Evolutionary conservation across 2,113 vertebrate species (phyloP).

Genomic region (Psephotus haematonotus): DNA sequence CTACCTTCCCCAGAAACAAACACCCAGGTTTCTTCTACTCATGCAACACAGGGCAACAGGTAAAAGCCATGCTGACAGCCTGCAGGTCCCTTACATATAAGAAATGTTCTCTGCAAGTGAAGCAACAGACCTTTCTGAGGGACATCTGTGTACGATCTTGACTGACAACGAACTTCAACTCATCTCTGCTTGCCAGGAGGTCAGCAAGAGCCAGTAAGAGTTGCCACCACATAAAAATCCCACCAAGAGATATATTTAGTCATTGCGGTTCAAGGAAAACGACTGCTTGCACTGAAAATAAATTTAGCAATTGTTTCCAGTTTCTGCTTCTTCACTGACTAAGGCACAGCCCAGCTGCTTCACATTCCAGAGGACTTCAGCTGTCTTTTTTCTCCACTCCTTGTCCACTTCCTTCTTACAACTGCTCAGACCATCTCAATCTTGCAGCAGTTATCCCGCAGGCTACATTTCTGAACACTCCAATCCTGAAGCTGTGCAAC

Average conservation of each 20-base stretch:
- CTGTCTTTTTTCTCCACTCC: constrained; percentile 3
- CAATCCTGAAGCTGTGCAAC: not conserved
- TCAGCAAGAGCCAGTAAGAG: constrained; percentile 15
- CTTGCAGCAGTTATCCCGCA: not conserved
- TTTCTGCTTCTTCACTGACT: constrained; percentile 46
- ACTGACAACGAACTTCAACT: not conserved
- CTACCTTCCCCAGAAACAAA: not conserved
- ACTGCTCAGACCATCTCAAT: not conserved
- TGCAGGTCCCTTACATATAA: not conserved
- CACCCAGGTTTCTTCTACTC: not conserved
- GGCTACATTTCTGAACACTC: not conserved
- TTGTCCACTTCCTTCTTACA: not conserved
- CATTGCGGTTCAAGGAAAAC: constrained; percentile 38
- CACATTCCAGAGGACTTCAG: constrained; percentile 44
- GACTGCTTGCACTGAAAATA: constrained; percentile 51
- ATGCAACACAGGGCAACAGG: not conserved
- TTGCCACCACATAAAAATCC: constrained; percentile 5
- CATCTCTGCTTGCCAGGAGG: not conserved
- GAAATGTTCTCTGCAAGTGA: not conserved
- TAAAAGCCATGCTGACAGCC: not conserved
- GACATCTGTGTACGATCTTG: not conserved
- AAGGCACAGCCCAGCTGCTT: constrained; percentile 23
- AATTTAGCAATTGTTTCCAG: constrained; percentile 61
- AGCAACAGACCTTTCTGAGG: not conserved
- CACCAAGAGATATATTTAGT: constrained; percentile 52